Conservation (phyloP, 2,113 vertebrate species). For the Coryphaenoides rupestris region DNA sequence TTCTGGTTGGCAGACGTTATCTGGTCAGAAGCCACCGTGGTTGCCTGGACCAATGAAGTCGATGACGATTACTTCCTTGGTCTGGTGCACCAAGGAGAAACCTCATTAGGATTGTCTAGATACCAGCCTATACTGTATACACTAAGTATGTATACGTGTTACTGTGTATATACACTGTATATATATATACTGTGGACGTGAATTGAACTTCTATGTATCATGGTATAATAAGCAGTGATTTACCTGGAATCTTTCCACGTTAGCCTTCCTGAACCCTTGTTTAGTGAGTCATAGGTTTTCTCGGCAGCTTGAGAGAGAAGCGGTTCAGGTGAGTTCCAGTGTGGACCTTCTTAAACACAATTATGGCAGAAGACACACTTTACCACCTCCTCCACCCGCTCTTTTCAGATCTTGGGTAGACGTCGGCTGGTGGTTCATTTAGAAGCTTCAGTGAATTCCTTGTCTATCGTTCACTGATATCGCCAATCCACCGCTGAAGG, state of each 20-base stretch:
- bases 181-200: too few relatives aligned
- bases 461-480: conserved; percentile 30
- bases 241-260: conserved; percentile 51
- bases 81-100: conserved; percentile 39
- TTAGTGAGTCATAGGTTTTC: background rate
- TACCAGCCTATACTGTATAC: background rate
- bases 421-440: background rate
- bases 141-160: too few relatives aligned
- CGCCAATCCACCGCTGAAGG: conserved; percentile 23
- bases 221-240: too few relatives aligned
- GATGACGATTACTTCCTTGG: conserved; percentile 56
- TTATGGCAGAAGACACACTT: conserved; percentile 11
- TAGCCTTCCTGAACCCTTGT: conserved; percentile 14
- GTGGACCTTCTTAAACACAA: background rate
- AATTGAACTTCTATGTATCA: too few relatives aligned
- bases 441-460: background rate
- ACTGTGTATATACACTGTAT: too few relatives aligned
- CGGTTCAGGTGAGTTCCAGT: background rate
- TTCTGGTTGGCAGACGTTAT: conserved; percentile 21
- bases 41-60: conserved; percentile 39
- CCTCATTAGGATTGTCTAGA: too few relatives aligned
- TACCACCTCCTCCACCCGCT: conserved; percentile 11
- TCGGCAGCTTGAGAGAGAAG: conserved; percentile 32
- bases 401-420: background rate
- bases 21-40: background rate